Percentiles rank a stretch among this genome's conserved stretches.
phyloP scores from a whole-genome alignment of 2,888 invertebrate species.

The Fragum sueziense region DNA sequence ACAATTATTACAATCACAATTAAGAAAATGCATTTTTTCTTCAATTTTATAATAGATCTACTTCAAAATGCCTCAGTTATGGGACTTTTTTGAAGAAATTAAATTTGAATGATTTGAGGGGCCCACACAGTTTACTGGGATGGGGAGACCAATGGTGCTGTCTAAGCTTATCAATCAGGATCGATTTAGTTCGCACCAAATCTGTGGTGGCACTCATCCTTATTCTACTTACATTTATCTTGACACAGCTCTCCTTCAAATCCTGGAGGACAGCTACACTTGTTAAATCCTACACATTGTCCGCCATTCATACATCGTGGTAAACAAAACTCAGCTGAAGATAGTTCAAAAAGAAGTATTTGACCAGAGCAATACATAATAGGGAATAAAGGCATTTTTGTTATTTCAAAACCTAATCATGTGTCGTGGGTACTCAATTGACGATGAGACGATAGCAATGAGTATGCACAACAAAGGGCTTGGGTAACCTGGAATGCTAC shows the following conservation, averaged over 20 bases:
- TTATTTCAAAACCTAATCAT: too few relatives aligned
- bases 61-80: not conserved
- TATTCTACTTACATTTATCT: not conserved
- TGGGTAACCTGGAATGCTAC: too few relatives aligned
- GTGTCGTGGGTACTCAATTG: too few relatives aligned
- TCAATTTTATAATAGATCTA: too few relatives aligned
- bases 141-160: not conserved
- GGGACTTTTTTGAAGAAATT: not conserved
- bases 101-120: not conserved
- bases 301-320: constrained; percentile 5
- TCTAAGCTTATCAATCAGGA: not conserved
- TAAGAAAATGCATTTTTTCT: too few relatives aligned
- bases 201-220: not conserved
- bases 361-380: too few relatives aligned
- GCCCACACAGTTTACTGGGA: not conserved
- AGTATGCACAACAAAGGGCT: too few relatives aligned
- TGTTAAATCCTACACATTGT: constrained; percentile 3
- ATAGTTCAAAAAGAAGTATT: too few relatives aligned
- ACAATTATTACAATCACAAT: too few relatives aligned
- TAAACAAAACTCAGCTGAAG: not conserved
- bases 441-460: too few relatives aligned
- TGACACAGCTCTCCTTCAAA: not conserved
- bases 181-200: not conserved
- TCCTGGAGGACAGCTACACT: constrained; percentile 4
- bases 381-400: too few relatives aligned